Evolutionary conservation across 2,888 invertebrate species (phyloP), one percentile per base, ranked within the genome.

Genomic region (Mystacides longicornis): DNA sequence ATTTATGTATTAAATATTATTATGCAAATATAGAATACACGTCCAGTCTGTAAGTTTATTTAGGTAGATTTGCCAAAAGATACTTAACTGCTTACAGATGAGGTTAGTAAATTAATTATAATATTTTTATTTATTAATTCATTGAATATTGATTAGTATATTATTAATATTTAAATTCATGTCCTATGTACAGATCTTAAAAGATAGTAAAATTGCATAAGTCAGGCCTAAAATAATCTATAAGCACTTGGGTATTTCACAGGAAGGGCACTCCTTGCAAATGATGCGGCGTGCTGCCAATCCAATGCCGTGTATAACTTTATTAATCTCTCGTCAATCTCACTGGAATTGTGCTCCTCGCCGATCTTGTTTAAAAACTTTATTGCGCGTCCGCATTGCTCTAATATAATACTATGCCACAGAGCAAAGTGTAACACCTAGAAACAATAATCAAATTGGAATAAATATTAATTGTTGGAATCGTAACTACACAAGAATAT

Each of bases 341-440:
- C 93, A 51, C 80, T 81, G 27, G 79, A 77, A 2, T 86, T 81
- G 63, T 89, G 87, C 37, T 96, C 94, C 63, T 97, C 97, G 59
- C 82, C 81, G 60, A 88, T 77, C 71, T 87, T 88, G 59, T 74
- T 68, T 20, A 93, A 73, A 60, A 88, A 79, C 69, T 91, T 92
- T 61, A 89, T 70, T 61, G 88, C 86, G 59, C 91, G 83, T 0
- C 93, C 96, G 73, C 86, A 89, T 53, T 93, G 90, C 59, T 81
- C 77, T 65, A 88, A 78, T 1, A 85, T 80, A 65, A 86, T 81
- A 46, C 90, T 87, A 68, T 96, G 91, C 85, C 90, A 90, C 42
- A 89, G 72, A 14, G 85, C 84, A 67, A 95, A 89, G 65, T 85
- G 82, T 47, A 87, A 77, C 48, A 84, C 83, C 86, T 87, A 68